Base-by-base conservation (phyloP, 2,888 invertebrate species). In the Nasonia oneida region DNA sequence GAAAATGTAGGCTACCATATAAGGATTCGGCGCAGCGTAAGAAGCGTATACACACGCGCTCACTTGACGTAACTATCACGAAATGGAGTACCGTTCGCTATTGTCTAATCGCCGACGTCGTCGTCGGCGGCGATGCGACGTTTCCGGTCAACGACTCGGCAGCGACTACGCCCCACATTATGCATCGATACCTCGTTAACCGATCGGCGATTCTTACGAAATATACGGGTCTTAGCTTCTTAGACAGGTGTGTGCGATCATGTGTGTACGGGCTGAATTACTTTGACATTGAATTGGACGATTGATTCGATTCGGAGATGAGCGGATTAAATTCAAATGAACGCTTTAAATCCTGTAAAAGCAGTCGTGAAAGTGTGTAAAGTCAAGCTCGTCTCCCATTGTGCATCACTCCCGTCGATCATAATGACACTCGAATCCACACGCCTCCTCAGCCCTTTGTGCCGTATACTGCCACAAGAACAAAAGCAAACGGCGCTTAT, bases 51-150 rank as follows among this genome's bases (percentile, higher is more conserved):
- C 37, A 37, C 39, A 37, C n/a, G 23, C 39, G 39, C 33, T 47
- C 61, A 76, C 53, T 87, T 87, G 80, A 85, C 80, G 86, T 75
- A 74, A 83, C 85, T 64, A 87, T 88, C 87, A 88, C 88, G 88
- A 85, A 86, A 80, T 57, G 71, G 14, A 80, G 81, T 86, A 86
- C 88, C 87, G 87, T 88, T 81, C 14, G 80, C 85, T 81, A 87
- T 87, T 86, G 85, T 87, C 82, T 84, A 84, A 83, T 67, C 74
- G 42, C 18, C 71, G n/a, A 61, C 80, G 29, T 15, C 42, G 2
- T 73, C 15, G 47, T 29, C 67, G 29, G 33, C 57, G 37, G 37
- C 42, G 42, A 29, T 39, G n/a, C 53, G 76, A 57, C 37, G 79
- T 71, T 86, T 87, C 84, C 84, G 87, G 84, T 84, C 84, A 82